These are phyloP conservation scores for Notothenia rossii DNA, from an alignment of 2,113 vertebrate genomes.

Conservation along the genomic window DNA sequence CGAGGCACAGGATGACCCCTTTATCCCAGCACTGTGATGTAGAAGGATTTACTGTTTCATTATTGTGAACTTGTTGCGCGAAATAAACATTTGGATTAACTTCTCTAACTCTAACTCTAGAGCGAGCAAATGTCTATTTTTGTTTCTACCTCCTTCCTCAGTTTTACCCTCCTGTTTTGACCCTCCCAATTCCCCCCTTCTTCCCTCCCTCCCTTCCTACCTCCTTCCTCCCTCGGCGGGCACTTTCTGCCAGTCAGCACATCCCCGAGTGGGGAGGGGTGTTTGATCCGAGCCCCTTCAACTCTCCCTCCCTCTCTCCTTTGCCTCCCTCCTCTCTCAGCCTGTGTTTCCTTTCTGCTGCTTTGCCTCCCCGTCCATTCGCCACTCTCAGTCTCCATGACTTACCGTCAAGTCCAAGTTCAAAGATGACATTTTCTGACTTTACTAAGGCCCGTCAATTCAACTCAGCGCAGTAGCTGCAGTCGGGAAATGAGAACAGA, in stretches of 20 bases:
- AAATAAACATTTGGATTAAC: background rate
- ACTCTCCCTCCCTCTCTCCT: constrained; percentile 46
- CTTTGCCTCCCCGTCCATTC: constrained; percentile 46
- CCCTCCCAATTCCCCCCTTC: constrained; percentile 33
- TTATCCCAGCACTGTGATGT: background rate
- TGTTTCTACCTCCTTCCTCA: constrained; percentile 30
- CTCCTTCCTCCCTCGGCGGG: constrained; percentile 54
- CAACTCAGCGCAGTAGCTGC: constrained; percentile 23
- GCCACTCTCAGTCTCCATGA: constrained; percentile 57
- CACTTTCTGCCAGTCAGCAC: constrained; percentile 80
- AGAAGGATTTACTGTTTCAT: background rate
- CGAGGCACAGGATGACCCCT: background rate
- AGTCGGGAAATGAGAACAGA: constrained; percentile 34
- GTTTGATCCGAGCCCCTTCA: constrained; percentile 63
- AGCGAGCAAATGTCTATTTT: constrained; percentile 33
- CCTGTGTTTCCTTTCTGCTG: constrained; percentile 56
- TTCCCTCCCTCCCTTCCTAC: constrained; percentile 38
- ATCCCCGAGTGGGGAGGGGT: constrained; percentile 45
- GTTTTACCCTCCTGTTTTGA: constrained; percentile 32
- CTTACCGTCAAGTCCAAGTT: constrained; percentile 67
- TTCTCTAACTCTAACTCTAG: background rate
- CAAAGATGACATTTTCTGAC: constrained; percentile 67
- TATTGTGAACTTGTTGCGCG: background rate
- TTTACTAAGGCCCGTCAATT: constrained; percentile 48
- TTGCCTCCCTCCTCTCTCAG: constrained; percentile 20